A percentile compares a stretch with the other conserved stretches of the same genome.
These are phyloP conservation scores for Phodopus roborovskii DNA, from an alignment of 2,113 vertebrate species.

Conservation along the genomic window DNA sequence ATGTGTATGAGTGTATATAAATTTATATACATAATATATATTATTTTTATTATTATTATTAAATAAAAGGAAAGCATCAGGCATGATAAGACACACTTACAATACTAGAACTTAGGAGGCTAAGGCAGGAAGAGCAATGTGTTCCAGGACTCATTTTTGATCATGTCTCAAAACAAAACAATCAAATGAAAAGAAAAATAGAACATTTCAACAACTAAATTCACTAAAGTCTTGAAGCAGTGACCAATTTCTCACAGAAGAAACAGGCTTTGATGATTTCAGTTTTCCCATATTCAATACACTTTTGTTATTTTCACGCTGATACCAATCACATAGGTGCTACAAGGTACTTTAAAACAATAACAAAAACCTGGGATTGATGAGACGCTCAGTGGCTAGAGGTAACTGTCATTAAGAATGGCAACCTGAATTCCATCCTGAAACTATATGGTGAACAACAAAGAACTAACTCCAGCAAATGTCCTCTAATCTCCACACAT, in stretches of 20 bases:
- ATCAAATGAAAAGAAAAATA: not conserved
- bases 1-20: not conserved
- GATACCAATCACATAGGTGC: not conserved
- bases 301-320: slow-evolving; percentile 24
- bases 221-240: not conserved
- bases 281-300: not conserved
- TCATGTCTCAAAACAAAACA: not conserved
- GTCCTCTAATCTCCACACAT: not conserved
- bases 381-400: not conserved
- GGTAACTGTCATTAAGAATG: not conserved
- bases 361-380: not conserved
- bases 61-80: not conserved
- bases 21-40: no score
- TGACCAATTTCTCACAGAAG: not conserved
- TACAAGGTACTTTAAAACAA: not conserved
- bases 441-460: not conserved
- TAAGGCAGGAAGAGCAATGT: not conserved
- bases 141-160: not conserved
- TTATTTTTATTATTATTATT: no score
- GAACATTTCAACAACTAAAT: slow-evolving; percentile 13
- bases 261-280: not conserved
- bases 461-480: not conserved
- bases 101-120: not conserved
- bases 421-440: no score
- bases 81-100: not conserved